phyloP scores from a whole-genome alignment of 2,888 invertebrate species.

The Nephrocerus scutellatus region DNA sequence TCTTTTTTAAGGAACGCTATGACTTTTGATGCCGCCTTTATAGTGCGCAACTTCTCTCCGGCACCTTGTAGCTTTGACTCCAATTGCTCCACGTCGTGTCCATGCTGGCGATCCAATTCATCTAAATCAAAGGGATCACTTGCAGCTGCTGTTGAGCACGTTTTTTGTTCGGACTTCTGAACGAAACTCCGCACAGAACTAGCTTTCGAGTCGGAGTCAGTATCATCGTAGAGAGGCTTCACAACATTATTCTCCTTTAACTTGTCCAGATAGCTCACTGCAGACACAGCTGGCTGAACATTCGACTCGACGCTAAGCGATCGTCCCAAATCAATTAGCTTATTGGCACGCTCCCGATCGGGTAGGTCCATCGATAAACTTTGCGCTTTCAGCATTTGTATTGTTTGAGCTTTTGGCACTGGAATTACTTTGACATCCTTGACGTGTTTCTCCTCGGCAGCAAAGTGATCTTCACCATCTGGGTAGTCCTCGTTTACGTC shows the following conservation, averaged over 20 bases:
- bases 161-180: conserved; percentile 47
- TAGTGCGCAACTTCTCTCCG: conserved; percentile 37
- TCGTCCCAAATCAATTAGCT: conserved; percentile 22
- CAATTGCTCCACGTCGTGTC: conserved; percentile 47
- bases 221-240: conserved; percentile 43
- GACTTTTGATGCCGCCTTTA: conserved; percentile 36
- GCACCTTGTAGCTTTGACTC: conserved; percentile 49
- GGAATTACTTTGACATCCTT: conserved; percentile 45
- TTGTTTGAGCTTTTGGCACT: conserved; percentile 38
- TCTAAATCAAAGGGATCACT: conserved; percentile 51
- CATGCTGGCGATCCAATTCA: conserved; percentile 37
- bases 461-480: conserved; percentile 41
- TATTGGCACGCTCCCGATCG: conserved; percentile 21
- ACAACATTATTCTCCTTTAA: conserved; percentile 33
- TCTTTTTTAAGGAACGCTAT: conserved; percentile 34
- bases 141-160: too few species aligned
- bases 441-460: conserved; percentile 44
- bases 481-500: conserved; percentile 23
- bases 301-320: conserved; percentile 29
- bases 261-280: conserved; percentile 35
- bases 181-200: conserved; percentile 43
- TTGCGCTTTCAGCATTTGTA: conserved; percentile 35
- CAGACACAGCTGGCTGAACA: conserved; percentile 16
- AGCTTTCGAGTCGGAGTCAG: conserved; percentile 44
- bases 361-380: conserved; percentile 27